These are phyloP conservation scores for Euura lappo DNA, from an alignment of 1,140 invertebrate genomes.

Conservation along the genomic window DNA sequence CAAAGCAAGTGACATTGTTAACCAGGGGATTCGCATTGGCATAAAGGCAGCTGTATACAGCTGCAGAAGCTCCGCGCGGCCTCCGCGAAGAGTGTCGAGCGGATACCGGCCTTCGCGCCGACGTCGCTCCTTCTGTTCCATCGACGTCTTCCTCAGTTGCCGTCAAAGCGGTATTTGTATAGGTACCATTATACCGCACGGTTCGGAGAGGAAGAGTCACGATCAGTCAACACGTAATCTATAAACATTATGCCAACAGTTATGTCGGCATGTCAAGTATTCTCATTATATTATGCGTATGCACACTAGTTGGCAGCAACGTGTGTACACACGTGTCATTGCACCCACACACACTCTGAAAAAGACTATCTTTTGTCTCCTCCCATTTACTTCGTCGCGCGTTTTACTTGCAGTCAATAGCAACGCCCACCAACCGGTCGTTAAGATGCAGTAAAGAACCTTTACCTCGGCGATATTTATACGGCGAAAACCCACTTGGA, in stretches of 20 bases:
- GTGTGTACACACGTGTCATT: background rate
- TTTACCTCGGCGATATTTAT: too few relatives aligned
- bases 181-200: background rate
- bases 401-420: background rate
- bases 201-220: background rate
- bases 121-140: background rate
- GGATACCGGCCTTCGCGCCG: background rate
- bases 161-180: too few relatives aligned
- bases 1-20: constrained; percentile 5
- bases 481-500: too few relatives aligned
- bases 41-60: background rate
- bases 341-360: background rate
- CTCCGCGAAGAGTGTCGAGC: background rate
- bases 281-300: background rate
- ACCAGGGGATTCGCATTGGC: background rate
- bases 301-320: background rate
- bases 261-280: constrained; percentile 6
- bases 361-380: background rate
- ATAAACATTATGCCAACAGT: constrained; percentile 7
- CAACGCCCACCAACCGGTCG: background rate
- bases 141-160: background rate
- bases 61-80: background rate
- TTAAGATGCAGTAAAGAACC: background rate
- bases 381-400: background rate
- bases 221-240: background rate